A percentile compares a stretch with the other conserved stretches of the same genome.
These are phyloP conservation scores for Pyrrhia umbra DNA, from an alignment of 2,888 invertebrate genomes.

Conservation along the genomic window DNA sequence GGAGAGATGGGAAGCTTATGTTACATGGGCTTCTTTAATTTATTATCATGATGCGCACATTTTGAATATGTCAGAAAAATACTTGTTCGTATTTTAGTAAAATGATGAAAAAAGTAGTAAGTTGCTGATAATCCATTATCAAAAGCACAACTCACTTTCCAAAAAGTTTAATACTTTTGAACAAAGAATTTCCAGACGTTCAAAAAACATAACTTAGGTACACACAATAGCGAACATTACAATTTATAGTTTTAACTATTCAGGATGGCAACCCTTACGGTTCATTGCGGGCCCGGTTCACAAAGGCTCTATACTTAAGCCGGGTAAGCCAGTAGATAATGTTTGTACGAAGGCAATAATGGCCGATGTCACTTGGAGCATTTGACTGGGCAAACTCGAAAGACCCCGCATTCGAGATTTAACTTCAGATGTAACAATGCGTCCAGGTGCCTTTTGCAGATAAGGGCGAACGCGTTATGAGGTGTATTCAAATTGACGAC, in stretches of 20 bases:
- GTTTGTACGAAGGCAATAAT: constrained; percentile 88
- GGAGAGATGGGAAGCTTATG: constrained; percentile 19
- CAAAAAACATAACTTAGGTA: constrained; percentile 10
- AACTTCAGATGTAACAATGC: constrained; percentile 60
- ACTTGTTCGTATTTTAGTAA: neutral
- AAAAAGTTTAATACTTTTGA: neutral
- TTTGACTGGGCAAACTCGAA: constrained; percentile 85
- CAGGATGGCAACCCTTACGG: constrained; percentile 41
- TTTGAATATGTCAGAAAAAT: constrained; percentile 12
- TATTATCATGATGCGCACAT: constrained; percentile 28
- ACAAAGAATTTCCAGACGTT: constrained; percentile 7
- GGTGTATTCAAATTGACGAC: constrained; percentile 31
- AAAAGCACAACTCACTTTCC: neutral
- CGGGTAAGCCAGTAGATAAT: constrained; percentile 76
- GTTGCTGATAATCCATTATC: no score
- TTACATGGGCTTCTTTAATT: constrained; percentile 41
- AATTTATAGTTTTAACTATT: constrained; percentile 65
- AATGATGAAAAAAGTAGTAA: neutral
- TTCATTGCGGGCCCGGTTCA: constrained; percentile 53
- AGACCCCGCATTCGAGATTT: constrained; percentile 65
- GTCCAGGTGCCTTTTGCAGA: constrained; percentile 53
- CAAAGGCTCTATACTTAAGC: constrained; percentile 71
- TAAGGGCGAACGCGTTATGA: constrained; percentile 39
- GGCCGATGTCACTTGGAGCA: constrained; percentile 80
- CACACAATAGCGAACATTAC: constrained; percentile 45